phyloP scores from a whole-genome alignment of 2,888 invertebrate species.

The Scrobipalpa costella region DNA sequence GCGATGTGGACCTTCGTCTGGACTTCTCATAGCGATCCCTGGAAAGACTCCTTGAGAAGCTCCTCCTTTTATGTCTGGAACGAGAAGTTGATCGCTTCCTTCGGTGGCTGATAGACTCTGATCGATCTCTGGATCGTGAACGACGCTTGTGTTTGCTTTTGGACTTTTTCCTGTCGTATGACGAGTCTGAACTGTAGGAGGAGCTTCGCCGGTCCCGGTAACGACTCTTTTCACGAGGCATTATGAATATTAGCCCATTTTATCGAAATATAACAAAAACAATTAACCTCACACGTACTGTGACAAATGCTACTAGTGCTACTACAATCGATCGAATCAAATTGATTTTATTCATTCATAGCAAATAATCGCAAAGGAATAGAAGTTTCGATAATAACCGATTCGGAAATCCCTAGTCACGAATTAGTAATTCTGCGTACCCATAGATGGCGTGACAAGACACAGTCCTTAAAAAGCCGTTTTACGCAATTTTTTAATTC shows the following conservation, averaged over 20 bases:
- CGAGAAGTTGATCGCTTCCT: conserved; percentile 64
- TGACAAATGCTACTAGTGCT: too few species aligned
- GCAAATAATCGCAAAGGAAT: too few species aligned
- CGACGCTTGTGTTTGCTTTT: conserved; percentile 68
- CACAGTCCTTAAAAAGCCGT: neutral
- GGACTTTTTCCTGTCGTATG: conserved; percentile 66
- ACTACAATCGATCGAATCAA: too few species aligned
- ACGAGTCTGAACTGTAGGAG: conserved; percentile 70
- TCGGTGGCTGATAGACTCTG: conserved; percentile 60
- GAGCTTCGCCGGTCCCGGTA: conserved; percentile 68
- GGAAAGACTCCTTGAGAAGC: conserved; percentile 70
- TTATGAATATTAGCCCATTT: conserved; percentile 34
- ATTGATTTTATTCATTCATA: too few species aligned
- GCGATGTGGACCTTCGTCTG: conserved; percentile 60
- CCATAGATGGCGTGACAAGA: neutral
- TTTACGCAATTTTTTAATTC: neutral
- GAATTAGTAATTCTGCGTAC: neutral
- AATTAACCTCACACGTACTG: too few species aligned
- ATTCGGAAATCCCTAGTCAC: neutral
- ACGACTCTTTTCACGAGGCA: conserved; percentile 75
- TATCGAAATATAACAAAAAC: too few species aligned
- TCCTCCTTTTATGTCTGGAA: conserved; percentile 57
- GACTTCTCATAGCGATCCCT: conserved; percentile 69
- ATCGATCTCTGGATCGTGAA: conserved; percentile 67
- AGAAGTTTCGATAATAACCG: neutral